Evolutionary conservation across 2,113 vertebrate genomes (phyloP), one percentile per base, ranked within the genome.

Genomic region (Elgaria multicarinata): DNA sequence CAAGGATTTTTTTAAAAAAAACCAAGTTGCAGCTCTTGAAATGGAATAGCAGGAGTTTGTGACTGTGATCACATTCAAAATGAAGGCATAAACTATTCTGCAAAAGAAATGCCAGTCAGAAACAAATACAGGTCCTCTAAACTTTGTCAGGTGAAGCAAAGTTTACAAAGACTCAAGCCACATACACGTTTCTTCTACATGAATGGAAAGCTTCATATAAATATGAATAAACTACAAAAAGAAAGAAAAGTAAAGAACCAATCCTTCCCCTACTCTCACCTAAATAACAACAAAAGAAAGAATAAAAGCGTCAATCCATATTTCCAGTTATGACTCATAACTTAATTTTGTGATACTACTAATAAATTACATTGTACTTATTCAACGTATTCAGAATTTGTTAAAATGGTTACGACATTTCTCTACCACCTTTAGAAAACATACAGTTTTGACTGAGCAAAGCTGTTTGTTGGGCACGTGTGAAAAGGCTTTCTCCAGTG

Each of bases 351-450:
- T 18, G n/a, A 36, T 67, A 33, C 33, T 78, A 66, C 69, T 69
- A 87, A 79, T 79, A 79, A 87, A 64, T 77, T n/a, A 42, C 58
- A n/a, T n/a, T n/a, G 44, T 39, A 64, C n/a, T 36, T 67, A 79
- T 66, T 87, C 42, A 31, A 6, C 72, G 58, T 75, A 39, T 64
- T 26, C 62, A 72, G 6, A 79, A 31, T 67, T 87, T 50, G 14
- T 79, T 67, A 46, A 78, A 64, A 67, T 42, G 13, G 62, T 39
- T 46, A 64, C n/a, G 26, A 77, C 39, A 86, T 66, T 44, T 79
- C 9, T 5, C 42, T 50, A 36, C 46, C 75, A 62, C 39, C 36
- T 64, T 33, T 84, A 20, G 28, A 71, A 85, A 85, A 64, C 62
- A 64, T 36, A 69, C 28, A 72, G 72, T 75, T 67, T 79, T 67